Evolutionary conservation across 2,797 vertebrate species (phyloP), one percentile per base, ranked within the genome.

Genomic region (Fistularia commersonii): DNA sequence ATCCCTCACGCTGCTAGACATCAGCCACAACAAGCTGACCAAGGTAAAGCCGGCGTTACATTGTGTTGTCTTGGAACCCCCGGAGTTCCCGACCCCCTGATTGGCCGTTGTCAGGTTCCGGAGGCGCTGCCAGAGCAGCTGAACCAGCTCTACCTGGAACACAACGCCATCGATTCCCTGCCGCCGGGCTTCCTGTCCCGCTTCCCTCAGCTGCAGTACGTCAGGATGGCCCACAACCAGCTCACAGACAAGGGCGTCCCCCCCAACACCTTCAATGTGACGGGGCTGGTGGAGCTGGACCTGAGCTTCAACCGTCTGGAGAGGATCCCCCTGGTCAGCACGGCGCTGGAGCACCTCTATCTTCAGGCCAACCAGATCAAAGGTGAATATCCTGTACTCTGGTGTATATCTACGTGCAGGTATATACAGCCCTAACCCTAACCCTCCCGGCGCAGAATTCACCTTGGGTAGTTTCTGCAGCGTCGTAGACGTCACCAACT

Each of bases 321-420:
- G 90, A 92, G 93, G 70, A 98, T 99, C 62, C 97, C 97, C 1
- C 76, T 81, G 0, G 94, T 99, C 78, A 97, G 76, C 83, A 89
- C 90, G 80, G 92, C 89, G 15, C 90, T 99, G 1, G 90, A 97
- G 80, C 93, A 99, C 77, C 93, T 99, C 51, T 99, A 99, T 66
- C 91, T 99, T 54, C 96, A 99, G 65, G 95, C 94, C 40, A 99
- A 98, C 74, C 90, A 91, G 58, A 99, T 99, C 73, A 92, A 96
- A 23, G 96, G 97, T 98, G 48, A 66, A 23, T 34, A 14, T 4
- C 7, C n/a, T n/a, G n/a, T n/a, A n/a, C n/a, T 31, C 23, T 31
- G 7, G 13, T 12, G 3, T 32, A n/a, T 8, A 39, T 39, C 5
- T n/a, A n/a, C n/a, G 8, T 65, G 32, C 2, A 3, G 15, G 32